Evolutionary conservation across 2,113 vertebrate species (phyloP).

Genomic region (Semnopithecus entellus): DNA sequence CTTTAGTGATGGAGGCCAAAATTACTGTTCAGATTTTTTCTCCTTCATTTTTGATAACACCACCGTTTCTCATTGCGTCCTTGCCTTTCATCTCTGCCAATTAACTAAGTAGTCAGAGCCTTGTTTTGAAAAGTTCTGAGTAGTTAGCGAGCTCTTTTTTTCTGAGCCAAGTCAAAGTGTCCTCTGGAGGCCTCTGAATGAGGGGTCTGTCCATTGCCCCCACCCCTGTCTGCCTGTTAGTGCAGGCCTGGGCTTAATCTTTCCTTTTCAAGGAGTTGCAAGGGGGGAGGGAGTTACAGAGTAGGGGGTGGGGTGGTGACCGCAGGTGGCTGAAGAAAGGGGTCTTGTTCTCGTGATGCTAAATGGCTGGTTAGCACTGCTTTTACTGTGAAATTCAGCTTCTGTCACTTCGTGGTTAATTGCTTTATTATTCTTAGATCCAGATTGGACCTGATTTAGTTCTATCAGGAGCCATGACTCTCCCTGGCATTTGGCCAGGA

Average conservation of each 20-base stretch:
- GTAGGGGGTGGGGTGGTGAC: slow-evolving; percentile 71
- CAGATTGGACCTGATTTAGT: slow-evolving; percentile 71
- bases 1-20: slow-evolving; percentile 57
- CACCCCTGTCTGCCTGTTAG: slow-evolving; percentile 58
- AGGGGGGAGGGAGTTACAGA: slow-evolving; percentile 40
- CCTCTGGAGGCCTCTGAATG: slow-evolving; percentile 54
- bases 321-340: slow-evolving; percentile 79
- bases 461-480: slow-evolving; percentile 69
- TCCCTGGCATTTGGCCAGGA: slow-evolving; percentile 68
- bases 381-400: slow-evolving; percentile 78
- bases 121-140: slow-evolving; percentile 78
- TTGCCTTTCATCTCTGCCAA: slow-evolving; percentile 83
- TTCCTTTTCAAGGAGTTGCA: slow-evolving; percentile 71
- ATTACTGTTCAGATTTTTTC: slow-evolving; percentile 65
- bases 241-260: slow-evolving; percentile 53
- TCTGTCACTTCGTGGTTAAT: slow-evolving; percentile 64
- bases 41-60: slow-evolving; percentile 74
- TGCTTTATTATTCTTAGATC: slow-evolving; percentile 64
- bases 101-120: slow-evolving; percentile 79
- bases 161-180: slow-evolving; percentile 61
- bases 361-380: slow-evolving; percentile 67
- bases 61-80: slow-evolving; percentile 70
- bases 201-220: slow-evolving; percentile 63
- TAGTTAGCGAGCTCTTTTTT: slow-evolving; percentile 55
- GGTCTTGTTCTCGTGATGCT: slow-evolving; percentile 75